phyloP scores from a whole-genome alignment of 2,797 vertebrate genomes.

The Peromyscus aztecus region DNA sequence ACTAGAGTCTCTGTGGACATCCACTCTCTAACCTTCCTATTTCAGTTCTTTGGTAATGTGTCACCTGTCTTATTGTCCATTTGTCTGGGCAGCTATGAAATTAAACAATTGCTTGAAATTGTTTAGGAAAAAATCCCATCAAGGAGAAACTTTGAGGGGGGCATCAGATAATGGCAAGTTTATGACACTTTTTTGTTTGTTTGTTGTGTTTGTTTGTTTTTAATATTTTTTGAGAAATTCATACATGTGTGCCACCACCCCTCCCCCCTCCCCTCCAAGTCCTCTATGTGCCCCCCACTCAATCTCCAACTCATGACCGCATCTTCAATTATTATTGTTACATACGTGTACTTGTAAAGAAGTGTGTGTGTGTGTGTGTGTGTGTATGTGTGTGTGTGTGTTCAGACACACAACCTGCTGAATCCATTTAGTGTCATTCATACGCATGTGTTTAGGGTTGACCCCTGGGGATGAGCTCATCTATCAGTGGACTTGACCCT shows the following conservation, averaged over 20 bases:
- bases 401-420: neutral
- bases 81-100: neutral
- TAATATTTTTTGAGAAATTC: neutral
- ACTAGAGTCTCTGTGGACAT: neutral
- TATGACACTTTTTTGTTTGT: neutral
- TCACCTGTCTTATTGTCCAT: neutral
- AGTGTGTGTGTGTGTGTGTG: neutral
- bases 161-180: neutral
- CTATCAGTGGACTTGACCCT: neutral
- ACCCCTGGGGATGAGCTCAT: neutral
- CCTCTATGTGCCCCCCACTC: neutral
- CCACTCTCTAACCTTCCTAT: neutral
- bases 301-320: neutral
- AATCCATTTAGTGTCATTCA: neutral
- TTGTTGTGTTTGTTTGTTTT: neutral
- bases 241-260: neutral
- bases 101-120: slow-evolving; percentile 14
- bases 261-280: neutral
- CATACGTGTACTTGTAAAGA: neutral
- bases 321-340: neutral
- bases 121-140: neutral
- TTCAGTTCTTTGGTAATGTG: neutral
- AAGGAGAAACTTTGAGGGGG: neutral
- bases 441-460: neutral
- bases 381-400: neutral